Evolutionary conservation across 1,140 invertebrate genomes (phyloP), one percentile per base, ranked within the genome.

Genomic region (Lethocerus indicus): DNA sequence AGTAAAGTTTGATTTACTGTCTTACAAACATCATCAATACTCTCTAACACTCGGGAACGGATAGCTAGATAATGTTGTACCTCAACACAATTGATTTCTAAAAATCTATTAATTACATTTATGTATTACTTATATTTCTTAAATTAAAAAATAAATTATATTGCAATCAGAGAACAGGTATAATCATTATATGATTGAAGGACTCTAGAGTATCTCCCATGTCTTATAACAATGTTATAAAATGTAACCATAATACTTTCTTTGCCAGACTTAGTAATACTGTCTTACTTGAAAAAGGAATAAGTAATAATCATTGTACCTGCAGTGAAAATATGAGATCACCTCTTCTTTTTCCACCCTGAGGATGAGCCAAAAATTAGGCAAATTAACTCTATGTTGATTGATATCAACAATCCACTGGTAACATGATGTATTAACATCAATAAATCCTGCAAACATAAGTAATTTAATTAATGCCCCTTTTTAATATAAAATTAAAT

Each of bases 351-450:
- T 59, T 48, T 72, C 69, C 14, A 85, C 67, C 51, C 71, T 70
- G 55, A 84, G 64, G 42, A 86, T 79, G 1, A 86, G 63, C 83
- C 83, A 87, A 62, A 86, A 86, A 58, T 79, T 76, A 0, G 81
- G 80, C n/a, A 81, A 58, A 18, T 63, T 23, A 12, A 6, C 27
- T 2, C 50, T 21, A 24, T 39, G 47, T 25, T 43, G 24, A 35
- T 47, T 43, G 3, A 74, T 56, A 46, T 75, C 69, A 46, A 63
- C 61, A 7, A 76, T 56, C 74, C 75, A 79, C 36, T 73, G 70
- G 16, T 36, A 47, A 35, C n/a, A n/a, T n/a, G n/a, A n/a, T n/a
- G n/a, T n/a, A n/a, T n/a, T n/a, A n/a, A n/a, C n/a, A n/a, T n/a
- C n/a, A n/a, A n/a, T n/a, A n/a, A n/a, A n/a, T n/a, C n/a, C n/a